Evolutionary conservation across 1,140 invertebrate genomes (phyloP), one percentile per base, ranked within the genome.

Genomic region (Schlechtendalia chinensis): DNA sequence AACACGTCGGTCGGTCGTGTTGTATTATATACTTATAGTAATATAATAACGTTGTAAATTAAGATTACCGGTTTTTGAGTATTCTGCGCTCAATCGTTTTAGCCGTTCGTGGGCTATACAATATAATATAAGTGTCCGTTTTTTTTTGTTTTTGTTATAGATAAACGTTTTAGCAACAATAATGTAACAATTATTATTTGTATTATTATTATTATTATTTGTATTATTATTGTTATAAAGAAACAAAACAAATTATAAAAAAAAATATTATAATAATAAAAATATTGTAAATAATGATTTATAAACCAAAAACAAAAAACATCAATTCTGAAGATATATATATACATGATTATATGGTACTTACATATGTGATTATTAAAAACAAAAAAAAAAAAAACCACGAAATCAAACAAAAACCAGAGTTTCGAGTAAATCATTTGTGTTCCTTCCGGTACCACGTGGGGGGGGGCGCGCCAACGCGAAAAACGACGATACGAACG

Each of bases 61-160:
- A 54, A 72, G 69, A 72, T 69, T 72, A 72, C 47, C 69, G 54
- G 50, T 72, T 63, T n/a, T 72, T 72, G 69, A 72, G 69, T 72
- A 72, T 72, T 53, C 50, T 72, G 47, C 54, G 69, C 69, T 72
- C 69, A 72, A 72, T 72, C 29, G 69, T 72, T 72, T 72, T 72
- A 72, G 69, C 69, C 69, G n/a, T 72, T 71, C 53, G 54, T 56
- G n/a, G 5, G 19, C 19, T 56, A 56, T 8, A 45, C 10, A 45
- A 5, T 50, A 72, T 72, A n/a, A 72, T 72, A 54, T 72, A 53
- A 72, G 50, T 72, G 50, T 54, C 69, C 53, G 47, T 72, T 72
- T 67, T 24, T n/a, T n/a, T n/a, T n/a, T n/a, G n/a, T n/a, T n/a
- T n/a, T n/a, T n/a, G n/a, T n/a, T 72, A 72, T 72, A 54, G 47